Conservation (phyloP, 2,888 invertebrate species). For the Tenthredo amoena region DNA sequence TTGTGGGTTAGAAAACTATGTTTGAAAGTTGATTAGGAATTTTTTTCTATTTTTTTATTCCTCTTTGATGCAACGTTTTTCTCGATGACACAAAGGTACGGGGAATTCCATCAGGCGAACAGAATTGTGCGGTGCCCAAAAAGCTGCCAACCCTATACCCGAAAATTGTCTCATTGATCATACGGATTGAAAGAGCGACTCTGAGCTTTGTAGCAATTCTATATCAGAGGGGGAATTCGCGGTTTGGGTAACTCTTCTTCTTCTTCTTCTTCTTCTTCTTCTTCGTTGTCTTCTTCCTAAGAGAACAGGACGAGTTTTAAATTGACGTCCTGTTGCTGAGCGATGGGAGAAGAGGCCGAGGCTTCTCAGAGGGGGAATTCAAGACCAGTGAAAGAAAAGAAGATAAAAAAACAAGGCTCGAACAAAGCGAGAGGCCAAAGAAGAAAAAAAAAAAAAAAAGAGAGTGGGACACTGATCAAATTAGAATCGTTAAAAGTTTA, state of each 20-base stretch:
- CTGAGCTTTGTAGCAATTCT: background rate
- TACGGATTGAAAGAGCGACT: background rate
- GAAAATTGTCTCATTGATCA: constrained; percentile 25
- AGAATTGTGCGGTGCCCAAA: background rate
- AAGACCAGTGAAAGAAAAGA: background rate
- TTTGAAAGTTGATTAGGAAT: background rate
- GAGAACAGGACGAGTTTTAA: constrained; percentile 14
- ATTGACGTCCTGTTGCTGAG: constrained; percentile 46
- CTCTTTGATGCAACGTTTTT: background rate
- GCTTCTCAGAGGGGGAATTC: background rate
- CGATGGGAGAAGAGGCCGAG: constrained; percentile 7
- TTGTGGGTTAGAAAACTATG: background rate
- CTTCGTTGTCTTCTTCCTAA: constrained; percentile 2
- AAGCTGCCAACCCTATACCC: background rate
- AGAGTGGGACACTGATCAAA: constrained; percentile 37
- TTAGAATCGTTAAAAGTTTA: constrained; percentile 46
- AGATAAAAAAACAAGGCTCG: background rate
- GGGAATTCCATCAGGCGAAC: background rate
- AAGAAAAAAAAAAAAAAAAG: constrained; percentile 13
- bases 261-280: constrained; percentile 31
- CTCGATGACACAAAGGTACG: background rate
- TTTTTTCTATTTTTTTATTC: background rate
- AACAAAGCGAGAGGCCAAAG: constrained; percentile 14
- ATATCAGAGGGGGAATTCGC: background rate
- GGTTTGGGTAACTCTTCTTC: constrained; percentile 23